Base-by-base conservation (phyloP, 2,113 vertebrate genomes). In the Agapornis roseicollis region DNA sequence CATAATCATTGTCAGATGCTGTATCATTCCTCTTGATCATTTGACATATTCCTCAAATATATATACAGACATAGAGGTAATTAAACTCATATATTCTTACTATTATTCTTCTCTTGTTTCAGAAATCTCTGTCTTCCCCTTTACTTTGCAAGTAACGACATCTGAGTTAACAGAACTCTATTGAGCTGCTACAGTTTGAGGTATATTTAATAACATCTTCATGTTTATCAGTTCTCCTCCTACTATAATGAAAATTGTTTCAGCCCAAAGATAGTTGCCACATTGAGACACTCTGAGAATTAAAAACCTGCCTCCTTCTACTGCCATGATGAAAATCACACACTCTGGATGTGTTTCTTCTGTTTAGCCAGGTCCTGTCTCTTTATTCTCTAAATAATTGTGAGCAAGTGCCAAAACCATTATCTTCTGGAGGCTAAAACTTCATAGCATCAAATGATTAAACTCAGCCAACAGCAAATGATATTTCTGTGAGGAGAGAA, bases 31-130 rank as follows among this genome's bases (percentile, higher is more conserved):
- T 93, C 88, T 69, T 86, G 77, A 80, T 95, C 70, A 55, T 90
- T 92, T 92, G 66, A 90, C 85, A 60, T 93, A 78, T 90, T 94
- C 76, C 89, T 93, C 56, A 93, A 71, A 82, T 86, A 90, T 61
- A 93, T 60, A 70, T 65, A 86, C 47, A 96, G 72, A 92, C 44
- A 93, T 90, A 79, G 94, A 94, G 93, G 65, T 93, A 94, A 88
- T 95, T 96, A 95, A 95, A 96, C 56, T 93, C 92, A 73, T 92
- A 56, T 91, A 94, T 88, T 56, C 55, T 86, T 88, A 77, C 80
- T 90, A 47, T 95, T 94, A 42, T 95, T 89, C 71, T 76, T 89
- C 46, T 94, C 77, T 92, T 83, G 29, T 90, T 93, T 95, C 94
- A 96, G 44, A 89, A 90, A 93, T 65, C 49, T 18, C 10, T 72